A percentile compares a stretch with the other conserved stretches of the same genome.
phyloP scores from a whole-genome alignment of 2,888 invertebrate species.

The Volucella zonaria region DNA sequence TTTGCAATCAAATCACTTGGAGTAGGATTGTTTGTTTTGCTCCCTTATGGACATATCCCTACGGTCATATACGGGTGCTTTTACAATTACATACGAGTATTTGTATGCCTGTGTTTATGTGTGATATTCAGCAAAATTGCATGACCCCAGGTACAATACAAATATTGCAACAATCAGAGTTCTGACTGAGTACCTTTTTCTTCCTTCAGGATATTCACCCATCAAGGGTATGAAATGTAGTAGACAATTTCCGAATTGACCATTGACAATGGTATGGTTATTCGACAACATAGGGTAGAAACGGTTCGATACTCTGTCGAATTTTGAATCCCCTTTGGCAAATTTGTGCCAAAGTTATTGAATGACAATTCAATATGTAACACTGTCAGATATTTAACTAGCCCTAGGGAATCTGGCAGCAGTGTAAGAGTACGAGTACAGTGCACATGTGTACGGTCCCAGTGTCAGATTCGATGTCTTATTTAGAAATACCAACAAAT shows the following conservation, averaged over 20 bases:
- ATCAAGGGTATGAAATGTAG: not conserved
- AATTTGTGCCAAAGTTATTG: slow-evolving; percentile 1
- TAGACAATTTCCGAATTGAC: slow-evolving; percentile 8
- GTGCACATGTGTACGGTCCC: not conserved
- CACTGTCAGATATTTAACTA: slow-evolving; percentile 18
- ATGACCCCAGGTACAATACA: too few relatives aligned
- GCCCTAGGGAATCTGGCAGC: slow-evolving; percentile 19
- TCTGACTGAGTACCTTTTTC: not conserved
- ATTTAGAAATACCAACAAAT: slow-evolving; percentile 25
- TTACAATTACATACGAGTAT: too few relatives aligned
- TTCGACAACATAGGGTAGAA: slow-evolving; percentile 7
- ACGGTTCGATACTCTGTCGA: not conserved
- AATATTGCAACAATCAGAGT: not conserved
- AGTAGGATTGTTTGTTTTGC: too few relatives aligned
- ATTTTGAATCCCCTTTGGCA: slow-evolving; percentile 26
- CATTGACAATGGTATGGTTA: not conserved
- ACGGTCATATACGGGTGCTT: too few relatives aligned
- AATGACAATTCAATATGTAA: slow-evolving; percentile 7
- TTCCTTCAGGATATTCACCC: not conserved
- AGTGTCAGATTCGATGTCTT: slow-evolving; percentile 27
- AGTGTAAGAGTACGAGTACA: too few relatives aligned
- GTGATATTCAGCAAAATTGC: too few relatives aligned
- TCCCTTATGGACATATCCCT: too few relatives aligned
- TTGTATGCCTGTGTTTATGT: too few relatives aligned
- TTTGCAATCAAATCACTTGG: too few relatives aligned